A percentile compares a stretch with the other conserved stretches of the same genome.
Evolutionary conservation across 2,888 invertebrate species (phyloP).

Genomic region (Steinernema carpocapsae): DNA sequence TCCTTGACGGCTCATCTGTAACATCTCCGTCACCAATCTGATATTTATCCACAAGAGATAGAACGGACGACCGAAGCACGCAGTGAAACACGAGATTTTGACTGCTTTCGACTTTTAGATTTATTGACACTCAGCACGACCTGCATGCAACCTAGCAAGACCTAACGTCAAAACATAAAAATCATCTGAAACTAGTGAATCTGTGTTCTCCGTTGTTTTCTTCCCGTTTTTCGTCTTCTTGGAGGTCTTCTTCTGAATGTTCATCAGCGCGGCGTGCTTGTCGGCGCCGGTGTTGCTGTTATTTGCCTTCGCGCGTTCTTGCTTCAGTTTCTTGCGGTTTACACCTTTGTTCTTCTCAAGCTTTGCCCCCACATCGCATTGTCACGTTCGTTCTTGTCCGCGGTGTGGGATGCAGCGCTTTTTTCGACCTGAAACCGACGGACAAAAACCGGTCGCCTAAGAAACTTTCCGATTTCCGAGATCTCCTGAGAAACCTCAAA

Average conservation of each 20-base stretch:
- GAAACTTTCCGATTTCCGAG: too few relatives aligned
- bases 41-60: too few relatives aligned
- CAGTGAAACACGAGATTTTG: neutral
- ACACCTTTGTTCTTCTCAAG: constrained; percentile 98
- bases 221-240: constrained; percentile 20
- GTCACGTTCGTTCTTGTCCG: constrained; percentile 35
- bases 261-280: constrained; percentile 1
- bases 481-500: too few relatives aligned
- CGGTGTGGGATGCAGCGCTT: constrained; percentile 33
- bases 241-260: constrained; percentile 19
- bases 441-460: too few relatives aligned
- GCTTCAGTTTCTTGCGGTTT: constrained; percentile 36
- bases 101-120: neutral
- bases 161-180: neutral
- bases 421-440: constrained; percentile 29
- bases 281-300: constrained; percentile 72
- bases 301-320: constrained; percentile 87
- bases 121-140: constrained; percentile 1
- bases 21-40: neutral
- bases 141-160: constrained; percentile 6
- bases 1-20: constrained; percentile 17
- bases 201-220: constrained; percentile 5
- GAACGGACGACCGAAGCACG: neutral
- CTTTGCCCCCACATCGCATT: constrained; percentile 80
- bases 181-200: neutral